Evolutionary conservation across 2,888 invertebrate genomes (phyloP), one percentile per base, ranked within the genome.

Genomic region (Coremacera marginata): DNA sequence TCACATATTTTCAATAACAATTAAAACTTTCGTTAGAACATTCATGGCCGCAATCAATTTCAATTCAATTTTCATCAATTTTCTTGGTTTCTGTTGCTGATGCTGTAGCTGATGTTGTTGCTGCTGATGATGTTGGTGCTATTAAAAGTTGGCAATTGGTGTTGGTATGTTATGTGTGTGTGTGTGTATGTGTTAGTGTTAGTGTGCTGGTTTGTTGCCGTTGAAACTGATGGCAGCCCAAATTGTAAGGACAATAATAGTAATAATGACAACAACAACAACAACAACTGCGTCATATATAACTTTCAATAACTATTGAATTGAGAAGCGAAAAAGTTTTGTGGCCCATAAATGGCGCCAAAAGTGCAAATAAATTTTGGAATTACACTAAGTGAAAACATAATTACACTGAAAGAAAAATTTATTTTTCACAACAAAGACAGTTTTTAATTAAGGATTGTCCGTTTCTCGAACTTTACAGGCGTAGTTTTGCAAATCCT

Each of bases 11-110:
- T 73, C 82, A 80, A 81, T 80, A 82, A 80, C 80, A 81, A 81
- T 81, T 82, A 82, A 81, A 82, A 82, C 78, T 81, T 82, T 80
- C 78, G 78, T 81, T 79, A 44, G 44, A 81, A 79, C 80, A 80
- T 80, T 80, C 82, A 80, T 77, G 81, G 80, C 75, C 81, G 78
- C 82, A 82, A 82, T 81, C 80, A 81, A 79, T 82, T 82, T 80
- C 80, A 80, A 82, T 81, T 81, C 80, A 80, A 82, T 81, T 81
- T 76, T 78, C 78, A 65, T 77, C 77, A 52, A 51, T 44, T 27
- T 55, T 49, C 31, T 27, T 31, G 44, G 44, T 44, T 44, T 2
- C 34, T 68, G 44, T 68, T 51, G 52, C 22, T 68, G 19, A 2
- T 51, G 68, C 11, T 22, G 25, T 25, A 27, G 68, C 11, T 22